Evolutionary conservation across 2,113 vertebrate genomes (phyloP).

Genomic region (Eurystomus gularis): DNA sequence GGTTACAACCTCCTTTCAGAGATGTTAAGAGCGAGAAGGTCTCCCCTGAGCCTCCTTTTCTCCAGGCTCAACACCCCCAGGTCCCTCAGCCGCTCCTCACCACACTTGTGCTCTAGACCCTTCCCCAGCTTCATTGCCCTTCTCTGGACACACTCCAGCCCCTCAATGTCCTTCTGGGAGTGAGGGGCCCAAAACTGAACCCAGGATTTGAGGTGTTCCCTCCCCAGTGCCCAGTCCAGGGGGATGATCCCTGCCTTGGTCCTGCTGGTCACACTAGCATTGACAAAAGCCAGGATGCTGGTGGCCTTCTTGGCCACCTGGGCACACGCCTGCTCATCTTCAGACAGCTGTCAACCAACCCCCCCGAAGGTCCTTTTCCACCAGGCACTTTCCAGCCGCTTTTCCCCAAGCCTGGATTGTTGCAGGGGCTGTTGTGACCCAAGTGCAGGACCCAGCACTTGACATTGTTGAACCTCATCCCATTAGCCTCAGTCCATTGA

Average conservation of each 20-base stretch:
- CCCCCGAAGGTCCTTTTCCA: background rate
- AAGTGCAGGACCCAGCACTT: background rate
- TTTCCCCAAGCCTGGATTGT: background rate
- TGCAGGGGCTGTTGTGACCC: background rate
- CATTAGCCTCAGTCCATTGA: background rate
- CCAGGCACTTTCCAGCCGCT: background rate
- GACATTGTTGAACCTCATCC: background rate
- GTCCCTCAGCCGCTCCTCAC: too few relatives aligned
- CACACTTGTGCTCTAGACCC: too few relatives aligned
- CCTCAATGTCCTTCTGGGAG: background rate
- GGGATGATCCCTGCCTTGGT: background rate
- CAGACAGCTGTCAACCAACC: background rate
- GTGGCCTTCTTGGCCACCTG: background rate
- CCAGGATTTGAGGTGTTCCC: background rate
- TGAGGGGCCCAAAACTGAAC: background rate
- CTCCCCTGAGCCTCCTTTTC: too few relatives aligned
- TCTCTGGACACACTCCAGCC: too few relatives aligned
- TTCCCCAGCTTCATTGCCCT: too few relatives aligned
- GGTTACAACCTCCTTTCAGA: too few relatives aligned
- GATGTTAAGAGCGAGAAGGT: too few relatives aligned
- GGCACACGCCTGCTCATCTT: background rate
- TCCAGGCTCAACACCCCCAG: too few relatives aligned
- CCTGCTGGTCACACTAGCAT: background rate
- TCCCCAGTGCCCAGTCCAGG: background rate
- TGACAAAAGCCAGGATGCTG: background rate